These are phyloP conservation scores for Episyrphus balteatus DNA, from an alignment of 1,140 invertebrate species.

Conservation along the genomic window DNA sequence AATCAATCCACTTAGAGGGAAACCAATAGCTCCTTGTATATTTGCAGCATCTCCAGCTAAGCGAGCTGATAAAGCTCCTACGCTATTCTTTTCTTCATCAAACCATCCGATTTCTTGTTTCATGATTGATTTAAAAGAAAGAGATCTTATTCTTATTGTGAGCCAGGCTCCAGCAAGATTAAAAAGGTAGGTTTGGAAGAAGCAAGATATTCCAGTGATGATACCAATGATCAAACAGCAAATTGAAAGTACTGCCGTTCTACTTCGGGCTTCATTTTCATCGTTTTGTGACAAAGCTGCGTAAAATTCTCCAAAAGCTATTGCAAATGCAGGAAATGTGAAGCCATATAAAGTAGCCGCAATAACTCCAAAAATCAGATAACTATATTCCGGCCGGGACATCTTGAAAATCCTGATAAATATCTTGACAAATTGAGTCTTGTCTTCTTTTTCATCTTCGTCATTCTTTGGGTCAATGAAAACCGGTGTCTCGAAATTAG, in stretches of 20 bases:
- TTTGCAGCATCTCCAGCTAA: constrained; percentile 67
- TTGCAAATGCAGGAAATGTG: constrained; percentile 66
- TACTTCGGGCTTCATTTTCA: constrained; percentile 43
- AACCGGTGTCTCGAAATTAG: constrained; percentile 27
- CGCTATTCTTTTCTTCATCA: constrained; percentile 60
- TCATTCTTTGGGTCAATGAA: constrained; percentile 14
- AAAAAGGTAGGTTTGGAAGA: constrained; percentile 67
- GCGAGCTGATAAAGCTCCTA: constrained; percentile 62
- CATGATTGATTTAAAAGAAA: constrained; percentile 61
- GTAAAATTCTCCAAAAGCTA: constrained; percentile 76
- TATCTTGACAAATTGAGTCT: constrained; percentile 20
- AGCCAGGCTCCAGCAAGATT: constrained; percentile 65
- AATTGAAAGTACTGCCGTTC: constrained; percentile 51
- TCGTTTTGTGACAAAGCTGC: constrained; percentile 45
- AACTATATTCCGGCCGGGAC: constrained; percentile 66
- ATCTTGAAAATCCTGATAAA: constrained; percentile 53
- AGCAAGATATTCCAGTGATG: constrained; percentile 55
- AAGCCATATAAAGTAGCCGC: constrained; percentile 59
- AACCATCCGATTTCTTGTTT: constrained; percentile 75
- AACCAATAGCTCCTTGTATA: constrained; percentile 74
- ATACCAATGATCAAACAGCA: constrained; percentile 58
- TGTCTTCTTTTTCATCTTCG: constrained; percentile 1
- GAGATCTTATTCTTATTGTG: constrained; percentile 56
- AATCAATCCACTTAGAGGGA: constrained; percentile 63
- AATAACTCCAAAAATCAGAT: constrained; percentile 58